Conservation (phyloP, 2,888 invertebrate genomes). For the Macaria liturata region DNA sequence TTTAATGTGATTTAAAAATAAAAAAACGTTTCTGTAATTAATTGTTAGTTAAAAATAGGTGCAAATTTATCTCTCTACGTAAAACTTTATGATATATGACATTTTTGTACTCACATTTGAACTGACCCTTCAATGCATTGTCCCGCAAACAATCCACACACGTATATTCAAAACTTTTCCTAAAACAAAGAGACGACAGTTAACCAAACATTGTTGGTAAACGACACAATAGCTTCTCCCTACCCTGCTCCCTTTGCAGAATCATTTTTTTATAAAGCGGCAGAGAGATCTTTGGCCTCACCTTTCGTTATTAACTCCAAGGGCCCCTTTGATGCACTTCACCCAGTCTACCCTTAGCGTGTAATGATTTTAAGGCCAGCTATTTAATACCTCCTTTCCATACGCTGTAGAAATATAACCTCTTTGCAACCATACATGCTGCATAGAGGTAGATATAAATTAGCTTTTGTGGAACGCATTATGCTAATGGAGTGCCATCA, state of each 20-base stretch:
- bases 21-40: no score
- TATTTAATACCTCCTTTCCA: slow-evolving; percentile 43
- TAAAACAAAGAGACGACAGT: slow-evolving; percentile 41
- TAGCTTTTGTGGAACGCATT: slow-evolving; percentile 33
- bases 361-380: slow-evolving; percentile 74
- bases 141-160: no score
- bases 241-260: slow-evolving; percentile 45
- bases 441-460: slow-evolving; percentile 44
- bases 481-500: slow-evolving; percentile 32
- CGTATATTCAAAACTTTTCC: slow-evolving; percentile 19
- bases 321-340: slow-evolving; percentile 71
- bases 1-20: no score
- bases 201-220: slow-evolving; percentile 56
- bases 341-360: slow-evolving; percentile 50
- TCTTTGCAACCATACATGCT: slow-evolving; percentile 3
- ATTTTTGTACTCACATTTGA: not conserved
- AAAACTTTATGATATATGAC: no score
- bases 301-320: slow-evolving; percentile 76
- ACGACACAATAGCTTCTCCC: slow-evolving; percentile 53
- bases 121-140: no score
- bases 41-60: no score
- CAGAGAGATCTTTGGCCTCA: slow-evolving; percentile 68
- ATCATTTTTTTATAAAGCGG: slow-evolving; percentile 65
- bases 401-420: slow-evolving; percentile 35
- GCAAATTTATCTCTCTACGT: no score